These are phyloP conservation scores for Melanotaenia boesemani DNA, from an alignment of 2,797 vertebrate genomes.

Conservation along the genomic window DNA sequence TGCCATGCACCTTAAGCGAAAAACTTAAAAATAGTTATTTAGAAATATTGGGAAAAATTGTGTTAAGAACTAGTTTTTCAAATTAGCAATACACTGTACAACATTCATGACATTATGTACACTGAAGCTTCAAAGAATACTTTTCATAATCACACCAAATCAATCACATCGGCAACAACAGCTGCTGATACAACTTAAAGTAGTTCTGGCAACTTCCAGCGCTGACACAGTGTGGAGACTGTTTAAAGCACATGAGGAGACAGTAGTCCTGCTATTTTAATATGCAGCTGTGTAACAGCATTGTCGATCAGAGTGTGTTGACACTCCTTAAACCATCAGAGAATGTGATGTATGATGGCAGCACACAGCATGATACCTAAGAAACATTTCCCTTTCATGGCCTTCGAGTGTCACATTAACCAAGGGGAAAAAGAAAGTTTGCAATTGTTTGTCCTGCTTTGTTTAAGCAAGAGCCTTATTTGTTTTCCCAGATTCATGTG, in stretches of 20 bases:
- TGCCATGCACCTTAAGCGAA: not conserved
- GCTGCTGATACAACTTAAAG: slow-evolving; percentile 48
- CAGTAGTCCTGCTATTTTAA: slow-evolving; percentile 37
- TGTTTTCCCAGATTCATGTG: slow-evolving; percentile 60
- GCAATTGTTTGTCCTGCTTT: slow-evolving; percentile 36
- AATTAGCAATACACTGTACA: not conserved
- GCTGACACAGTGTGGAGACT: slow-evolving; percentile 10
- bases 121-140: slow-evolving; percentile 32
- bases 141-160: slow-evolving; percentile 48
- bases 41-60: not conserved
- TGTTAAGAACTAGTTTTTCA: too few species aligned
- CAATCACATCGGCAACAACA: slow-evolving; percentile 62
- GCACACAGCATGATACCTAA: slow-evolving; percentile 17
- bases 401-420: slow-evolving; percentile 26
- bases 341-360: slow-evolving; percentile 26
- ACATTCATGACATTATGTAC: not conserved
- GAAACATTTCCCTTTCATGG: slow-evolving; percentile 15
- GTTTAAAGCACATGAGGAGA: slow-evolving; percentile 36
- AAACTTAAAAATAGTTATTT: not conserved
- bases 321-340: slow-evolving; percentile 27
- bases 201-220: slow-evolving; percentile 46
- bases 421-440: slow-evolving; percentile 9
- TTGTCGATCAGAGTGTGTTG: slow-evolving; percentile 47
- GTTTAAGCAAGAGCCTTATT: slow-evolving; percentile 47
- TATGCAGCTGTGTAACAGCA: slow-evolving; percentile 31